phyloP scores from a whole-genome alignment of 2,888 invertebrate species.

The Drosophila lutescens region DNA sequence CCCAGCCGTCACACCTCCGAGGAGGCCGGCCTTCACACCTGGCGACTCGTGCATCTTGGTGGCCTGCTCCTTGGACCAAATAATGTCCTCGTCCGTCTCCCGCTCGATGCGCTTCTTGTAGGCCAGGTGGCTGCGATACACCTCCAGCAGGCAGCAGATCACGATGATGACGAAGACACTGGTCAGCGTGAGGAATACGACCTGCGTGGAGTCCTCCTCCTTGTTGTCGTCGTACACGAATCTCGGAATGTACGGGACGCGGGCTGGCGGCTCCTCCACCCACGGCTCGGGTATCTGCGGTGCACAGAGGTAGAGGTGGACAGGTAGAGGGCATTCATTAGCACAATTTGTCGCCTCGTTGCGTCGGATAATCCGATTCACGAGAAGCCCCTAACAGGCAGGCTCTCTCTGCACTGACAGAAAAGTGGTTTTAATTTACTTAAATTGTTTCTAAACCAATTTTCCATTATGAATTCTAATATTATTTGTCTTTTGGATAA shows the following conservation, averaged over 20 bases:
- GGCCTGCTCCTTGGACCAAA: conserved; percentile 90
- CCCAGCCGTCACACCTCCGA: conserved; percentile 33
- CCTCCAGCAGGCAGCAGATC: conserved; percentile 89
- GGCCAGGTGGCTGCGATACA: conserved; percentile 90
- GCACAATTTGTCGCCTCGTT: conserved; percentile 51
- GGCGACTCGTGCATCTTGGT: conserved; percentile 88
- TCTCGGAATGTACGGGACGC: conserved; percentile 90
- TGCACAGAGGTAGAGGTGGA: not conserved
- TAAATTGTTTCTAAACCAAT: no score
- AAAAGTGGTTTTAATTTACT: not conserved
- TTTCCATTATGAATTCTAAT: no score
- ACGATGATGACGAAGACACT: conserved; percentile 90
- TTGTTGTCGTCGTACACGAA: conserved; percentile 89
- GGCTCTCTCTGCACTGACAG: not conserved
- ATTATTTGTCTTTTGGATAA: no score
- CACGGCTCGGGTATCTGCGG: conserved; percentile 85
- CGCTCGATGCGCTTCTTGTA: conserved; percentile 90
- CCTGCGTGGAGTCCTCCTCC: conserved; percentile 92
- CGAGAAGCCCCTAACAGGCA: conserved; percentile 6
- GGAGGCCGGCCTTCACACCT: conserved; percentile 73
- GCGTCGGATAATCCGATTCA: conserved; percentile 11
- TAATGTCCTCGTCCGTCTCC: conserved; percentile 90
- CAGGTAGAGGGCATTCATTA: conserved; percentile 55
- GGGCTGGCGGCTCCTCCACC: conserved; percentile 93
- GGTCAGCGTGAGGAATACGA: conserved; percentile 91